Base-by-base conservation (phyloP, 2,797 vertebrate species). In the Gadopsis bispinosus region DNA sequence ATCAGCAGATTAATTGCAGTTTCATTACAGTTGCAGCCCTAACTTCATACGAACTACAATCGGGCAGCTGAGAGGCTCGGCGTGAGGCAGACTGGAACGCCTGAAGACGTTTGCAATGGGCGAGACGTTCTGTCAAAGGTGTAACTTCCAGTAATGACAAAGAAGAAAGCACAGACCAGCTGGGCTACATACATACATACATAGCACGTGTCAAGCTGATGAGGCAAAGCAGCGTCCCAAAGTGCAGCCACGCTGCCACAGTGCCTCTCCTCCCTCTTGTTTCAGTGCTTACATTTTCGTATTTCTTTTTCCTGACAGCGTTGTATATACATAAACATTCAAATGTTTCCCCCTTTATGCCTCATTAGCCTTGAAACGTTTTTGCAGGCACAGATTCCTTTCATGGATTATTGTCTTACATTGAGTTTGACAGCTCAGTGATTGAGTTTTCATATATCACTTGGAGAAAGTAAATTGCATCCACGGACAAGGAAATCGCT, bases 241-340 rank as follows among this genome's bases (percentile, higher is more conserved):
- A 39, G 7, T 7, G 16, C 14, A 20, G 14, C 26, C 17, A 7
- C 2, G 17, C 39, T 16, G 9, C n/a, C 19, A 8, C 7, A 26
- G 2, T 17, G 0, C 17, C 11, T 45, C 5, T 19, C 17, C n/a
- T 62, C 33, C 7, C 3, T 69, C 50, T 29, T 54, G 33, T 51
- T 47, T 59, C 37, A n/a, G 3, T 16, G 43, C 61, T 75, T 45
- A 67, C 31, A 29, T 50, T 39, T 64, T 6, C 20, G 4, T n/a
- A n/a, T n/a, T n/a, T n/a, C n/a, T n/a, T n/a, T 66, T 70, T 66
- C 69, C 47, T 62, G 50, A 51, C 39, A 9, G 68, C 26, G 33
- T 56, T 13, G 29, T n/a, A n/a, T 20, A 47, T 2, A 19, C n/a
- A 51, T 59, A 41, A 69, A 69, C 31, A 60, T 67, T 43, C 0